Conservation (phyloP, 2,113 vertebrate species). For the Hydrolagus affinis region DNA sequence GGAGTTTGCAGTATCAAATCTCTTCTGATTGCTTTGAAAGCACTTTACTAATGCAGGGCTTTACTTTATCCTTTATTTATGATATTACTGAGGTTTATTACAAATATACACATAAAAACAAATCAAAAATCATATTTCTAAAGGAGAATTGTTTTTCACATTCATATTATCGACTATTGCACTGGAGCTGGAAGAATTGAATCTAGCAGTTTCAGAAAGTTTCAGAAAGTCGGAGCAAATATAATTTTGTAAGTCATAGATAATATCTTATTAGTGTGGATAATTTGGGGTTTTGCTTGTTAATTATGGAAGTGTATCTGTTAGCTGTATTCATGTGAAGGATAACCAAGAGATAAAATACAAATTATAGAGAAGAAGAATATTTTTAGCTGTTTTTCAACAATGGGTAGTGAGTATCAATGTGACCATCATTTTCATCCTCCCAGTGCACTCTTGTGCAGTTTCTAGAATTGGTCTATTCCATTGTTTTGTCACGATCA, state of each 20-base stretch:
- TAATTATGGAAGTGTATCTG: background rate
- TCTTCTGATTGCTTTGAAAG: slow-evolving; percentile 11
- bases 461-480: background rate
- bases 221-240: background rate
- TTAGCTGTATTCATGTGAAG: background rate
- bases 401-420: background rate
- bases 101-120: background rate
- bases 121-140: background rate
- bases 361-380: background rate
- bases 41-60: slow-evolving; percentile 17
- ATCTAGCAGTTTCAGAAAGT: background rate
- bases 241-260: slow-evolving; percentile 8
- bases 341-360: background rate
- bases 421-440: background rate
- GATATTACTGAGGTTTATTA: background rate
- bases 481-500: background rate
- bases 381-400: slow-evolving; percentile 4
- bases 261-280: background rate
- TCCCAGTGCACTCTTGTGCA: background rate
- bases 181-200: background rate
- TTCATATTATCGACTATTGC: background rate
- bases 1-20: slow-evolving; percentile 1
- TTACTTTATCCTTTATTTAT: background rate
- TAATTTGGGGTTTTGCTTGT: slow-evolving; percentile 4
- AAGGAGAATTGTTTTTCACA: background rate